Evolutionary conservation across 2,888 invertebrate species (phyloP).

Genomic region (Brachyopa scutellaris): DNA sequence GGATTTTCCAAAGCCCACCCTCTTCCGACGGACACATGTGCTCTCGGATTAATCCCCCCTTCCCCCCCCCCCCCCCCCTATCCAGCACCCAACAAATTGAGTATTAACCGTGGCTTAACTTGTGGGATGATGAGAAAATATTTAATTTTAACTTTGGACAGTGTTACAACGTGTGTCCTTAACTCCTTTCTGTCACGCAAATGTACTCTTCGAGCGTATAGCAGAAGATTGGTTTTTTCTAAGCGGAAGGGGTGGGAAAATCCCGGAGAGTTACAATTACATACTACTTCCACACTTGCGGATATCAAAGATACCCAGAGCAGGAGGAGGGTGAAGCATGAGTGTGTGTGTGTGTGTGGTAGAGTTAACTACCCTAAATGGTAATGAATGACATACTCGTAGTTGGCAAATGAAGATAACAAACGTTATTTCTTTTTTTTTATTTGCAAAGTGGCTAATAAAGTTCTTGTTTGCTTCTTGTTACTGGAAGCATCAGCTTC

Average conservation of each 20-base stretch:
- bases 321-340: neutral
- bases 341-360: neutral
- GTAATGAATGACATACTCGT: slow-evolving; percentile 69
- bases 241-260: slow-evolving; percentile 35
- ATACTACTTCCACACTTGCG: slow-evolving; percentile 20
- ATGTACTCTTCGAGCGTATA: neutral
- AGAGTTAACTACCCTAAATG: slow-evolving; percentile 67
- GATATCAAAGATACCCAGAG: neutral
- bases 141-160: slow-evolving; percentile 68
- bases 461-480: slow-evolving; percentile 29
- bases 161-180: slow-evolving; percentile 26
- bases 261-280: slow-evolving; percentile 33
- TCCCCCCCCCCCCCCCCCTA: too few species aligned
- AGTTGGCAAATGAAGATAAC: slow-evolving; percentile 69
- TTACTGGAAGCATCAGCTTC: neutral
- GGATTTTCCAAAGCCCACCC: slow-evolving; percentile 41
- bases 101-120: slow-evolving; percentile 59
- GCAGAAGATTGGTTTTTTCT: slow-evolving; percentile 18
- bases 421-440: slow-evolving; percentile 64
- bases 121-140: slow-evolving; percentile 53
- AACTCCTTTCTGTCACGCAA: slow-evolving; percentile 65
- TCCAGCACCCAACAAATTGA: slow-evolving; percentile 56
- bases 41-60: slow-evolving; percentile 16
- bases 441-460: slow-evolving; percentile 52
- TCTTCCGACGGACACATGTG: slow-evolving; percentile 22